Conservation (phyloP, 2,113 vertebrate genomes). For the Sebastes fasciatus region DNA sequence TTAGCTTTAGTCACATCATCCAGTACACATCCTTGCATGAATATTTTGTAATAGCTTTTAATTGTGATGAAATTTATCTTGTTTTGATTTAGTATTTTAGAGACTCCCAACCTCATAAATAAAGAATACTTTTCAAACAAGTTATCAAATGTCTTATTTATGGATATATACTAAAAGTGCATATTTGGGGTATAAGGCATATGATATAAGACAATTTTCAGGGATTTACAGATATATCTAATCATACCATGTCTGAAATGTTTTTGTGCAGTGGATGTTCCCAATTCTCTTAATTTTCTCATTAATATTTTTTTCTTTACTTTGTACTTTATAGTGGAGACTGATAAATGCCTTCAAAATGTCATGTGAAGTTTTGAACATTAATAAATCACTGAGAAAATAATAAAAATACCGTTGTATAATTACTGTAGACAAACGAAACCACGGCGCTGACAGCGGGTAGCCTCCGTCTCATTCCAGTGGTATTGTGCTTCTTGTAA, state of each 20-base stretch:
- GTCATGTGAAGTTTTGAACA: not conserved
- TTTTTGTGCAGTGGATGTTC: not conserved
- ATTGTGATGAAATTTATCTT: not conserved
- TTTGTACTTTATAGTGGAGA: not conserved
- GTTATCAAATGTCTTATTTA: not conserved
- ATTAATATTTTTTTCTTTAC: not conserved
- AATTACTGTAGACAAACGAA: constrained; percentile 9
- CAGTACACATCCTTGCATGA: not conserved
- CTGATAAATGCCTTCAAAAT: not conserved
- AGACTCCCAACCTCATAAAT: not conserved
- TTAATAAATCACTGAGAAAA: constrained; percentile 13
- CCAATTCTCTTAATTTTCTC: not conserved
- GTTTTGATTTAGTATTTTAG: not conserved
- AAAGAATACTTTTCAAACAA: constrained; percentile 1
- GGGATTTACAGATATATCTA: not conserved
- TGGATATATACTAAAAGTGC: not conserved
- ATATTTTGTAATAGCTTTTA: not conserved
- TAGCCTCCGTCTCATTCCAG: constrained; percentile 30
- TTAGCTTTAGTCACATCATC: not conserved
- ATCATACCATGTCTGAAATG: not conserved
- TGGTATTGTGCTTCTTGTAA: constrained; percentile 13
- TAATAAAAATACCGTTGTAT: not conserved
- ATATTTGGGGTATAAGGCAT: not conserved
- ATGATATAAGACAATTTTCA: not conserved
- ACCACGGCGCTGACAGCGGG: not conserved